Conservation (phyloP, 2,888 invertebrate genomes). For the Mesorhabditis belari region DNA sequence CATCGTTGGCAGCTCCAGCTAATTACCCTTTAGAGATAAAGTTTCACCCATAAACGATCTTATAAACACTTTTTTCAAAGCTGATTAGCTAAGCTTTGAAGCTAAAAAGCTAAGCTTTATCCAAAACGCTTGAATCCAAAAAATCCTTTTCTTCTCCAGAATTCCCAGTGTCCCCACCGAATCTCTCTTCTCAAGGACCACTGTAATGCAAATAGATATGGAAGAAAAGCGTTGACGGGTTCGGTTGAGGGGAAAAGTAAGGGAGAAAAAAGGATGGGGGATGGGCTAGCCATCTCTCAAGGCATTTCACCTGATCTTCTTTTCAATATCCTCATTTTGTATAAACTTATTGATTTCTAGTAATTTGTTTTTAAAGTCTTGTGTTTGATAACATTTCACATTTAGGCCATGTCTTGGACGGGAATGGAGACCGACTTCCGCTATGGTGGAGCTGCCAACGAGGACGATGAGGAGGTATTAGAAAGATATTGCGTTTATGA, state of each 20-base stretch:
- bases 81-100: too few relatives aligned
- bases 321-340: neutral
- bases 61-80: too few relatives aligned
- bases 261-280: too few relatives aligned
- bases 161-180: neutral
- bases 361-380: neutral
- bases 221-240: neutral
- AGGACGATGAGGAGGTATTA: neutral
- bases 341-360: neutral
- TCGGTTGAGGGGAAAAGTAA: neutral
- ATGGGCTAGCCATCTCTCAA: neutral
- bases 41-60: too few relatives aligned
- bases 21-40: too few relatives aligned
- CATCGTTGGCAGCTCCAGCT: neutral
- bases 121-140: too few relatives aligned
- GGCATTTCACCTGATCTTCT: neutral
- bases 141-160: too few relatives aligned
- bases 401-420: neutral
- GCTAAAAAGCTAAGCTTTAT: too few relatives aligned
- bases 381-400: neutral
- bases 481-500: too few relatives aligned
- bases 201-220: neutral
- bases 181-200: neutral
- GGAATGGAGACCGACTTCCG: neutral
- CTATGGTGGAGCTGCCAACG: neutral